Conservation (phyloP, 2,113 vertebrate genomes). For the Pelusios castaneus region DNA sequence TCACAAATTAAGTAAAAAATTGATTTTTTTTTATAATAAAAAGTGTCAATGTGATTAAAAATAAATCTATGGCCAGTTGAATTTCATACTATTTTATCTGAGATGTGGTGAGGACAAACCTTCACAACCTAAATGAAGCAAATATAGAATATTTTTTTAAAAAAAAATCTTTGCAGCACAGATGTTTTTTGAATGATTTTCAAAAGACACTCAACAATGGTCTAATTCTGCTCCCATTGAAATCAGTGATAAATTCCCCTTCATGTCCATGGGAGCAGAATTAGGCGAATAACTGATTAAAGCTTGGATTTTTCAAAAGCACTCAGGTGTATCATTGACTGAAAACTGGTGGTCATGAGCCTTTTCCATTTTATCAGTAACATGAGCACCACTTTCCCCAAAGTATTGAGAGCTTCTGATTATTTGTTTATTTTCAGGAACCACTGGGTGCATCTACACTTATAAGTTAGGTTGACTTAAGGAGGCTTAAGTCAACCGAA, state of each 20-base stretch:
- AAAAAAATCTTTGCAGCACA: background rate
- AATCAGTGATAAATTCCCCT: background rate
- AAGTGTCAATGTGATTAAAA: background rate
- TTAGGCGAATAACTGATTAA: background rate
- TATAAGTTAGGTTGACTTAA: too few relatives aligned
- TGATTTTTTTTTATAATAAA: background rate
- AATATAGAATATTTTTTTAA: background rate
- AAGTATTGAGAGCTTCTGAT: background rate
- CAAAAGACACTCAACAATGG: background rate
- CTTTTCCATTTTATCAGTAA: background rate
- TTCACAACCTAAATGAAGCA: background rate
- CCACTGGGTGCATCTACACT: background rate
- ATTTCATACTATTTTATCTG: background rate
- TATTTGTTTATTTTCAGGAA: background rate
- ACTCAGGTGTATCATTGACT: background rate
- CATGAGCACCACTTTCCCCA: background rate
- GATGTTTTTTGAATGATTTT: background rate
- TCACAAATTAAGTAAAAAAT: background rate
- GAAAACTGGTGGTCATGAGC: background rate
- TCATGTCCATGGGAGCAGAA: background rate
- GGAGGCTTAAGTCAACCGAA: too few relatives aligned
- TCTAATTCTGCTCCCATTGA: background rate
- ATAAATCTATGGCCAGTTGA: background rate
- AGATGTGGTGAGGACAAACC: rapidly evolving
- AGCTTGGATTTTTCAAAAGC: background rate